A percentile compares a stretch with the other conserved stretches of the same genome.
phyloP scores from a whole-genome alignment of 2,797 vertebrate genomes.

The Anableps anableps region DNA sequence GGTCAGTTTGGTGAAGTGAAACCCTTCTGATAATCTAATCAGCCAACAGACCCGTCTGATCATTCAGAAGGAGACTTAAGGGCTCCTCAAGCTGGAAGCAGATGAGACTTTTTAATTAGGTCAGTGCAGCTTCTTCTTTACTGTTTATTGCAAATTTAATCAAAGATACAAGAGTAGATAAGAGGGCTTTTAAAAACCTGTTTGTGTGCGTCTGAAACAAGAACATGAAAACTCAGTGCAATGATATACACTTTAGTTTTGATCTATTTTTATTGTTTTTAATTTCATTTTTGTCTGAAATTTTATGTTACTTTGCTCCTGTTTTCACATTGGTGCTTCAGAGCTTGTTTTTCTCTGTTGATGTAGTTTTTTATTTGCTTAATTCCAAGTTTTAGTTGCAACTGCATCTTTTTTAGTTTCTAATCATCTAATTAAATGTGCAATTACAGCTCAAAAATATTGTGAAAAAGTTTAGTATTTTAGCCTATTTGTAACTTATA shows the following conservation, averaged over 20 bases:
- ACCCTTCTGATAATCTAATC: conserved; percentile 3
- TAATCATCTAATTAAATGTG: background rate
- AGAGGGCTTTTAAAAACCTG: background rate
- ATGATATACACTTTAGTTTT: background rate
- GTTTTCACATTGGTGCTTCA: background rate
- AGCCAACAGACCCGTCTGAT: conserved; percentile 23
- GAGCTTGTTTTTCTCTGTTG: too few relatives aligned
- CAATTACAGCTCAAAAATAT: too few relatives aligned
- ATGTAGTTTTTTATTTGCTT: background rate
- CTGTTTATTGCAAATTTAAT: background rate
- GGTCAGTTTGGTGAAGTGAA: background rate
- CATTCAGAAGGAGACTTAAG: background rate
- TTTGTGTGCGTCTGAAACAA: background rate
- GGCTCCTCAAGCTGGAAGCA: conserved; percentile 15
- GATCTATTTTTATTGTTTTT: background rate
- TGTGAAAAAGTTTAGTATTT: too few relatives aligned
- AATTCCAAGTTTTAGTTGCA: background rate
- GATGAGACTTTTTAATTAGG: conserved; percentile 11
- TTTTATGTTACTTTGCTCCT: background rate
- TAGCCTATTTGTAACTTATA: too few relatives aligned
- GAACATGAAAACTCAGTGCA: background rate
- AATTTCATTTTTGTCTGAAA: too few relatives aligned
- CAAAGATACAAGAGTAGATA: background rate
- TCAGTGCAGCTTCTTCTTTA: background rate
- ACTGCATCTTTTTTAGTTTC: background rate